Conservation (phyloP, 2,113 vertebrate genomes). For the Brienomyrus longianalis region DNA sequence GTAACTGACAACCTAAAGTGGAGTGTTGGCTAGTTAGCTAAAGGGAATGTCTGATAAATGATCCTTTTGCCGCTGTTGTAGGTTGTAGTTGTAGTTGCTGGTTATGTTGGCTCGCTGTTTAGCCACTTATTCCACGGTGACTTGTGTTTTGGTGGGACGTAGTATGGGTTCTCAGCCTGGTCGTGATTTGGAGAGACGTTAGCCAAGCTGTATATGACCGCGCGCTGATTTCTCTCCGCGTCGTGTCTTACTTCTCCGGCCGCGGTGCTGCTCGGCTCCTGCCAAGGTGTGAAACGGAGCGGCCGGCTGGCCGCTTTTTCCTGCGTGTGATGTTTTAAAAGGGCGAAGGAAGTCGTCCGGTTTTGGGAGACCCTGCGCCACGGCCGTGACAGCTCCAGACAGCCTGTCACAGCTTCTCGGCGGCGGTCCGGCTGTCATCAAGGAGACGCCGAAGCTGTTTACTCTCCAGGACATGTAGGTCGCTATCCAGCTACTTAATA, state of each 20-base stretch:
- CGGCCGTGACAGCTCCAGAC: conserved; percentile 40
- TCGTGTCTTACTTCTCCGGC: neutral
- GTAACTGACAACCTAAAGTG: conserved; percentile 44
- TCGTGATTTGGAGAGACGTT: neutral
- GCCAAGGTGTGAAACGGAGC: neutral
- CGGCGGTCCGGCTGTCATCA: conserved; percentile 24
- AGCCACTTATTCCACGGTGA: neutral
- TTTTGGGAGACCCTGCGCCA: conserved; percentile 33
- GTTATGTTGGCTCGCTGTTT: neutral
- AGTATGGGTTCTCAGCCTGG: neutral
- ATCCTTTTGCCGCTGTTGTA: neutral
- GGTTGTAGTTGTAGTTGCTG: neutral
- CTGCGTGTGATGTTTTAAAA: neutral
- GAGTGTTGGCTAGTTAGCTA: conserved; percentile 26
- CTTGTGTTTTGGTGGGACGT: neutral
- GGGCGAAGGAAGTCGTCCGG: neutral
- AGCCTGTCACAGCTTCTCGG: conserved; percentile 24
- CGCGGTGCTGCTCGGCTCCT: neutral
- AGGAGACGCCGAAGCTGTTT: neutral
- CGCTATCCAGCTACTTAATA: neutral
- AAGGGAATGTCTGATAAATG: neutral
- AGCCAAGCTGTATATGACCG: neutral
- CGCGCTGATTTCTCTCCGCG: neutral
- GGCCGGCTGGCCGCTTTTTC: neutral
- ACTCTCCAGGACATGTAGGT: neutral